These are phyloP conservation scores for Silurus asotus DNA, from an alignment of 2,113 vertebrate genomes.

Conservation along the genomic window DNA sequence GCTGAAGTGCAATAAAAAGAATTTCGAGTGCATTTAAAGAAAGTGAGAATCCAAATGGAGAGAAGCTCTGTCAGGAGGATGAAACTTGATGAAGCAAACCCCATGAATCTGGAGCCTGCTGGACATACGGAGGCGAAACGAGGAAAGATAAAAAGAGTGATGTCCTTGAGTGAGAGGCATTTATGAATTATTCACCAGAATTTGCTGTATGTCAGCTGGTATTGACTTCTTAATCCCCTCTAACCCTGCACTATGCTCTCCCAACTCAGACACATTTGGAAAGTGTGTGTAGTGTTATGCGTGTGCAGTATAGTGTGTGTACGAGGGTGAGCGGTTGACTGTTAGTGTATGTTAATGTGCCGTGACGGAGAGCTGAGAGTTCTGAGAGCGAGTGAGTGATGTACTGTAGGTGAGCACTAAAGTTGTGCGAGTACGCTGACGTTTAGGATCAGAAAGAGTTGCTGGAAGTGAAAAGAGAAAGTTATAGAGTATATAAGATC, in stretches of 20 bases:
- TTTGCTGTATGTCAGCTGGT: constrained; percentile 44
- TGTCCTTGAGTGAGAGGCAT: constrained; percentile 42
- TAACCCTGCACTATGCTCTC: constrained; percentile 34
- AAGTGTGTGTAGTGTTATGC: constrained; percentile 19
- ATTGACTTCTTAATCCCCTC: constrained; percentile 48
- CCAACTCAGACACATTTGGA: constrained; percentile 12
- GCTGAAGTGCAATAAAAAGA: neutral
- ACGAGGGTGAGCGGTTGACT: neutral
- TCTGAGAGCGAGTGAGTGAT: neutral
- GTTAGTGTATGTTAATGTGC: neutral
- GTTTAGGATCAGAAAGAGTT: constrained; percentile 10
- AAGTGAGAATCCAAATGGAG: neutral
- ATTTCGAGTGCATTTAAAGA: neutral
- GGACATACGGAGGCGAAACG: constrained; percentile 19
- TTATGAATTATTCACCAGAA: constrained; percentile 52
- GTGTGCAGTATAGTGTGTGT: neutral
- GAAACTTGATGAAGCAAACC: constrained; percentile 42
- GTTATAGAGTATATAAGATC: constrained; percentile 9
- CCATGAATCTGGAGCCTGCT: constrained; percentile 38
- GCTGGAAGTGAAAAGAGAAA: neutral
- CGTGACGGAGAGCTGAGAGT: constrained; percentile 6
- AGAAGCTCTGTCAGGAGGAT: constrained; percentile 1
- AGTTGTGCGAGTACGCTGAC: neutral
- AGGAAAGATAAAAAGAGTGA: constrained; percentile 34
- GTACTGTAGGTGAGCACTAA: neutral